These are phyloP conservation scores for Grallaria varia DNA, from an alignment of 2,113 vertebrate genomes.

Conservation along the genomic window DNA sequence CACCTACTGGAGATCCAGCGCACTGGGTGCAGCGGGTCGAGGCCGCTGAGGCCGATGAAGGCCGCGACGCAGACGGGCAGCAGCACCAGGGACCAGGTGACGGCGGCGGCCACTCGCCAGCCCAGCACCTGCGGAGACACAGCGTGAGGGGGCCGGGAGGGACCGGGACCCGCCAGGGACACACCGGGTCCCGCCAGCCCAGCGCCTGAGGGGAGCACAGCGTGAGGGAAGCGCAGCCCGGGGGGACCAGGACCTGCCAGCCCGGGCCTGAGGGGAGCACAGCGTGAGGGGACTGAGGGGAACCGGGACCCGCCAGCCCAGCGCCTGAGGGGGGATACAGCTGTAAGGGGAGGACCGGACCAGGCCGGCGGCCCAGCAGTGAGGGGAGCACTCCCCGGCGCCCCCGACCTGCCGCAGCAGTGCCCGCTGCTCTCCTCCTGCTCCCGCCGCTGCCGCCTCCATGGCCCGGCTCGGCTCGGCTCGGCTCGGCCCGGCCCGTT, in stretches of 20 bases:
- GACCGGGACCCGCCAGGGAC: no score
- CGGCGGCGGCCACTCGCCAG: slow-evolving; percentile 85
- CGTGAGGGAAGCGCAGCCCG: not conserved
- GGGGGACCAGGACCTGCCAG: no score
- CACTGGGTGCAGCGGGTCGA: slow-evolving; percentile 84
- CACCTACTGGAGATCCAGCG: slow-evolving; percentile 84
- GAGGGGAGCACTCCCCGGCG: no score
- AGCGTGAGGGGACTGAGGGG: not conserved
- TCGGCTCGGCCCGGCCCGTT: not conserved
- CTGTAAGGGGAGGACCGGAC: not conserved
- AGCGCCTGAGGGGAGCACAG: not conserved
- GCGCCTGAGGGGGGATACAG: not conserved
- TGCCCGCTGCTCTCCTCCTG: slow-evolving; percentile 8
- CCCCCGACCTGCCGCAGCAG: slow-evolving; percentile 29
- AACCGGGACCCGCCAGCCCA: not conserved
- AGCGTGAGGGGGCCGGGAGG: not conserved
- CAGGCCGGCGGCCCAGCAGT: no score
- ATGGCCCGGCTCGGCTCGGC: not conserved
- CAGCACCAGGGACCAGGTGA: slow-evolving; percentile 87
- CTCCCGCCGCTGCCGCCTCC: not conserved
- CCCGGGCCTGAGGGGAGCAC: not conserved
- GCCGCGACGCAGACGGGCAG: slow-evolving; percentile 79
- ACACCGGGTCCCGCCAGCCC: not conserved
- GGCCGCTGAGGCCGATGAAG: slow-evolving; percentile 81
- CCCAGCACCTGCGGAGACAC: slow-evolving; percentile 6